Conservation (phyloP, 2,888 invertebrate species). For the Drosophila siamana region DNA sequence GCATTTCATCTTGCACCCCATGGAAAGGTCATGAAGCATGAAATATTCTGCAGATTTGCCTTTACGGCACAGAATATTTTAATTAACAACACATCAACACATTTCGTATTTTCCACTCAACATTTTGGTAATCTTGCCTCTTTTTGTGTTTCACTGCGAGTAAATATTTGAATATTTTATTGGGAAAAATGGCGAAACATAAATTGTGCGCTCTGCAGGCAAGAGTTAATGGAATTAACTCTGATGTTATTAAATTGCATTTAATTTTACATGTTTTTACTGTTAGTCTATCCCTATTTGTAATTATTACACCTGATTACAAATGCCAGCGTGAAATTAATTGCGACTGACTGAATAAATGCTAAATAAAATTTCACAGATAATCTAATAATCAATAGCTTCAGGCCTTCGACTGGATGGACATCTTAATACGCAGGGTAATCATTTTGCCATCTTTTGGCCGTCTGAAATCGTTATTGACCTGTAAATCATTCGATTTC, state of each 20-base stretch:
- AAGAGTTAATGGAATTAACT: not conserved
- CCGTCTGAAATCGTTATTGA: conserved; percentile 42
- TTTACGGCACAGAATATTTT: conserved; percentile 10
- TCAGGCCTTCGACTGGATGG: conserved; percentile 2
- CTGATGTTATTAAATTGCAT: not conserved
- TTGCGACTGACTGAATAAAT: too few species aligned
- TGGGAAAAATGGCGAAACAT: not conserved
- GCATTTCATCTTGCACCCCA: not conserved
- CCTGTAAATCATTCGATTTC: conserved; percentile 58
- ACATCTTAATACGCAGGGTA: not conserved
- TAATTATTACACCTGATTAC: not conserved
- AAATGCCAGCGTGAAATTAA: not conserved
- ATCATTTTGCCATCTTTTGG: conserved; percentile 24
- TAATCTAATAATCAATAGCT: conserved; percentile 2
- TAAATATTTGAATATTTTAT: not conserved
- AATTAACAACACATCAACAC: conserved; percentile 21
- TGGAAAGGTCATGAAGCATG: not conserved
- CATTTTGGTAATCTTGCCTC: conserved; percentile 16
- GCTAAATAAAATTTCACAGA: not conserved
- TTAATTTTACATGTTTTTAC: not conserved
- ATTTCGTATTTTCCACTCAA: conserved; percentile 1
- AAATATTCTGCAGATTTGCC: not conserved
- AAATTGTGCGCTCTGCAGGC: conserved; percentile 1
- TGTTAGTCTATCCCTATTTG: not conserved
- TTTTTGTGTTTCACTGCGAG: conserved; percentile 1